Base-by-base conservation (phyloP, 2,797 vertebrate genomes). In the Typhlichthys eigenmanni region DNA sequence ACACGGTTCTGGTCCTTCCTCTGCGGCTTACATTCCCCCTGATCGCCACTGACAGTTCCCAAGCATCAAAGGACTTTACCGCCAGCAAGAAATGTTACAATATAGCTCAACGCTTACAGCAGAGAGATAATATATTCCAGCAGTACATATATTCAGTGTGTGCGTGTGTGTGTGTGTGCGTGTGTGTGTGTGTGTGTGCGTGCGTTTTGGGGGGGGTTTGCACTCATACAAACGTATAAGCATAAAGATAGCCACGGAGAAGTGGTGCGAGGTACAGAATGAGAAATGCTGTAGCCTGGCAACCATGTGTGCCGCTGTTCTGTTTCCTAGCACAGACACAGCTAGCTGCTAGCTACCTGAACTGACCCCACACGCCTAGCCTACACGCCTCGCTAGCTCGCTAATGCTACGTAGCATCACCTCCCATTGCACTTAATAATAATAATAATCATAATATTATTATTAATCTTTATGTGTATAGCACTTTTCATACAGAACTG, bases 291-390 rank as follows among this genome's bases (percentile, higher is more conserved):
- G 12, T 50, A 55, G 63, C 2, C 13, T 1, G 24, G 66, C 24
- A 71, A 86, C 85, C 86, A 24, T 82, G 64, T 81, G 71, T 51
- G 75, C 84, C 58, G 72, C 79, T 73, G 76, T 62, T 38, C 64
- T 38, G 64, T 56, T 52, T 73, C 70, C 68, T 54, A 56, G 72
- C 72, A 66, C 48, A 54, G 50, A 55, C 62, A 72, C 76, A 63
- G 74, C 75, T 55, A 5, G 60, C 85, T 83, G 87, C 87, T 80
- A 67, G 74, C 64, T 60, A 4, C 52, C 68, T 78, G 84, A 86
- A 86, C 75, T 74, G 70, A 62, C 71, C 78, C 75, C 66, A 72
- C 82, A 82, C 71, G 13, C 75, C 76, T 13, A 17, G 12, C 13
- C 12, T 32, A 54, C 13, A 16, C 55, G 12, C 47, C 12, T 2